phyloP scores from a whole-genome alignment of 2,113 vertebrate species.

The Zeus faber region DNA sequence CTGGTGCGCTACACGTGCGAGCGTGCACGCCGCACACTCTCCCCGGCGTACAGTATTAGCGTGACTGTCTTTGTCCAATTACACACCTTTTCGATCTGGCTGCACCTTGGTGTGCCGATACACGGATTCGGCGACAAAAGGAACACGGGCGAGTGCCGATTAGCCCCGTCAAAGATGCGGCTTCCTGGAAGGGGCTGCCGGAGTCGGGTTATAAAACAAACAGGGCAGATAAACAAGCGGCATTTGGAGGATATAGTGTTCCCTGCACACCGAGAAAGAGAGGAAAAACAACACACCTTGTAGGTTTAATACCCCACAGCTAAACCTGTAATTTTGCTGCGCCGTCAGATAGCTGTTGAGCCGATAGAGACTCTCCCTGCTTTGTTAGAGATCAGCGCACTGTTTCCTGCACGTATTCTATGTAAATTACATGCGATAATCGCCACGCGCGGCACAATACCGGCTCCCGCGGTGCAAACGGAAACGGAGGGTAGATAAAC shows the following conservation, averaged over 20 bases:
- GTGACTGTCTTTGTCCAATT: slow-evolving; percentile 65
- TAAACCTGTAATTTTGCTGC: slow-evolving; percentile 72
- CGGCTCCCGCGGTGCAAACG: slow-evolving; percentile 71
- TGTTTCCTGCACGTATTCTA: slow-evolving; percentile 76
- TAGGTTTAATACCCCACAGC: slow-evolving; percentile 72
- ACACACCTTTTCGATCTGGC: slow-evolving; percentile 63
- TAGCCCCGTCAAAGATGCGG: slow-evolving; percentile 59
- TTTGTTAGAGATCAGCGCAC: slow-evolving; percentile 70
- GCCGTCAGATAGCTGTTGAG: slow-evolving; percentile 70
- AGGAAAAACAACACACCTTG: slow-evolving; percentile 64
- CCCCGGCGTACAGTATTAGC: slow-evolving; percentile 45
- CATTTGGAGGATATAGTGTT: slow-evolving; percentile 69
- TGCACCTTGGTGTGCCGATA: slow-evolving; percentile 67
- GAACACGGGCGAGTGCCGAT: slow-evolving; percentile 69
- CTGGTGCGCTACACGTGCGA: slow-evolving; percentile 18
- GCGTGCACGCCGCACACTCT: slow-evolving; percentile 30
- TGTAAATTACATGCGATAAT: slow-evolving; percentile 80
- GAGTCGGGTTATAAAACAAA: no score
- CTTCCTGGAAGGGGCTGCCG: slow-evolving; percentile 51
- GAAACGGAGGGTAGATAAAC: slow-evolving; percentile 74
- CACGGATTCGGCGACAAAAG: slow-evolving; percentile 70
- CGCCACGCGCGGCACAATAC: slow-evolving; percentile 72
- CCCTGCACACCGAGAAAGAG: slow-evolving; percentile 37
- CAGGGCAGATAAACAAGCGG: slow-evolving; percentile 73
- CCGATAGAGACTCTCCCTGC: slow-evolving; percentile 68